A percentile compares a stretch with the other conserved stretches of the same genome.
Conservation (phyloP, 2,797 vertebrate genomes). For the Eleutherodactylus coqui region DNA sequence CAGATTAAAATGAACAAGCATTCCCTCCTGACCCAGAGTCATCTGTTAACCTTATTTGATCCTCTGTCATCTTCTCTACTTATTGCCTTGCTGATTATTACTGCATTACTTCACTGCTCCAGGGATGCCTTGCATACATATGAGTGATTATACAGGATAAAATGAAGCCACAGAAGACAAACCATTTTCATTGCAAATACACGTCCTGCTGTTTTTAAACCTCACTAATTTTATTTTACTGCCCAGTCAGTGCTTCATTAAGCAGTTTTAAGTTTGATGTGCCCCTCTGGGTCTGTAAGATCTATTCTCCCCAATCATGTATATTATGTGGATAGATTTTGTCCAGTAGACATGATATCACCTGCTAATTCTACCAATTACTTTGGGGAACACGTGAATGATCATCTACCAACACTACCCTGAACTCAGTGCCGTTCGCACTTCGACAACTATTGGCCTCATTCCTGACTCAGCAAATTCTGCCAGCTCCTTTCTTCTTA, state of each 20-base stretch:
- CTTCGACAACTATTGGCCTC: neutral
- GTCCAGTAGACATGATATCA: slow-evolving; percentile 28
- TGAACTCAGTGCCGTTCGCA: neutral
- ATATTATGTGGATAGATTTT: slow-evolving; percentile 22
- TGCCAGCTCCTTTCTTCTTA: neutral
- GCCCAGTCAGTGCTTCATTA: slow-evolving; percentile 36
- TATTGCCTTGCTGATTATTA: slow-evolving; percentile 60
- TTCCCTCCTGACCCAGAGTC: slow-evolving; percentile 54
- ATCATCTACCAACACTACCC: neutral
- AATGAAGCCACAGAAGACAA: slow-evolving; percentile 48
- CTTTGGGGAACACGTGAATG: neutral
- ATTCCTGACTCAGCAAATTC: neutral
- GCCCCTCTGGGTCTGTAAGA: slow-evolving; percentile 23
- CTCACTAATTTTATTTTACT: slow-evolving; percentile 41
- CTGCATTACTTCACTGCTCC: slow-evolving; percentile 55
- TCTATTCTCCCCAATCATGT: slow-evolving; percentile 9
- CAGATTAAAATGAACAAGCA: slow-evolving; percentile 52
- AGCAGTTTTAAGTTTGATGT: slow-evolving; percentile 40
- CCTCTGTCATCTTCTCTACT: slow-evolving; percentile 50
- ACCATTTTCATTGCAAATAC: slow-evolving; percentile 36
- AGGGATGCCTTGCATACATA: slow-evolving; percentile 56
- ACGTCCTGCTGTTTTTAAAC: slow-evolving; percentile 39
- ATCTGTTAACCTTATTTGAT: slow-evolving; percentile 61
- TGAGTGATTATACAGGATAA: slow-evolving; percentile 48
- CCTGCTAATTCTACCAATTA: slow-evolving; percentile 28